Evolutionary conservation across 2,797 vertebrate genomes (phyloP).

Genomic region (Orientallactaga sibirica): DNA sequence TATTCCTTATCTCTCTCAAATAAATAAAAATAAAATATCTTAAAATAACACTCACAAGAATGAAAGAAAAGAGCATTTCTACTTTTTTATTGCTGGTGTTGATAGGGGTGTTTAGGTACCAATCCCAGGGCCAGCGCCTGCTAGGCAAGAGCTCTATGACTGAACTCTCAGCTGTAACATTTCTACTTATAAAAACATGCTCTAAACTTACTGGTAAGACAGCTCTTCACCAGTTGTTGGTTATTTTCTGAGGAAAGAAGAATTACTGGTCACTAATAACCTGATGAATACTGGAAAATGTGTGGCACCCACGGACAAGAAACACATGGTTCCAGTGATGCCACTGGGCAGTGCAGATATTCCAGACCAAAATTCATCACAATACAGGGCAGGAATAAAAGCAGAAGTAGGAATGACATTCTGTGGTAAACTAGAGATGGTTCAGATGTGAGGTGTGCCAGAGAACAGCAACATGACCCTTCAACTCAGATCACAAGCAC

Average conservation of each 20-base stretch:
- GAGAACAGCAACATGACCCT: neutral
- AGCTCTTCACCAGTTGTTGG: neutral
- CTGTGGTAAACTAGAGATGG: neutral
- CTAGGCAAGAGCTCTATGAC: neutral
- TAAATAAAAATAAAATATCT: too few species aligned
- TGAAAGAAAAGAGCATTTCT: neutral
- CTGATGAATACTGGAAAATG: neutral
- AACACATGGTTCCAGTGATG: neutral
- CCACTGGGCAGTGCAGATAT: neutral
- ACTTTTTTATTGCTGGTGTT: neutral
- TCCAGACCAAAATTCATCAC: neutral
- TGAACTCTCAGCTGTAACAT: neutral
- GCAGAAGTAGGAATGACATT: neutral
- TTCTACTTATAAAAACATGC: neutral
- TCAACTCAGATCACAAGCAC: neutral
- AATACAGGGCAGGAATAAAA: neutral
- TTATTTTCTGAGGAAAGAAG: slow-evolving; percentile 20
- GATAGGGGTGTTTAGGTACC: neutral
- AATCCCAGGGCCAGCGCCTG: too few species aligned
- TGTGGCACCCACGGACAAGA: neutral
- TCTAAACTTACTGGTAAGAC: neutral
- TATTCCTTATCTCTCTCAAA: too few species aligned
- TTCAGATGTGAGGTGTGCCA: neutral
- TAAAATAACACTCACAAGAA: neutral
- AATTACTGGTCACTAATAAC: neutral